Conservation (phyloP, 2,888 invertebrate species). For the Microctonus hyperodae region DNA sequence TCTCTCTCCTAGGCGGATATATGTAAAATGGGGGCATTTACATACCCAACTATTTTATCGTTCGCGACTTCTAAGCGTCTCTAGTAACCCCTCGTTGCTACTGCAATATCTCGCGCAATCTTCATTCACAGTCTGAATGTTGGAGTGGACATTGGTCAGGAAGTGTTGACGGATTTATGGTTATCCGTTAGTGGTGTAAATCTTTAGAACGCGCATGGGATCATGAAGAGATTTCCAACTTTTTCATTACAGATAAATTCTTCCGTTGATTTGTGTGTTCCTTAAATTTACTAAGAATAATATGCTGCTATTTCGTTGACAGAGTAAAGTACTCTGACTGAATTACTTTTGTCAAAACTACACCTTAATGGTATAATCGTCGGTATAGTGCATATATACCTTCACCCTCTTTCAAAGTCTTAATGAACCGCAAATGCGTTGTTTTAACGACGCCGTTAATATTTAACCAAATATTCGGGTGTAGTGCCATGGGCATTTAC, state of each 20-base stretch:
- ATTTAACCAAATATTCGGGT: conserved; percentile 61
- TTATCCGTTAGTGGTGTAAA: conserved; percentile 34
- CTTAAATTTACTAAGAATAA: not conserved
- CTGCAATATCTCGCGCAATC: conserved; percentile 39
- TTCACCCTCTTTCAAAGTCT: conserved; percentile 48
- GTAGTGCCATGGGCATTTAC: conserved; percentile 32
- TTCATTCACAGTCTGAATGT: conserved; percentile 33
- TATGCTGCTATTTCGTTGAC: conserved; percentile 27
- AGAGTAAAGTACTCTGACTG: conserved; percentile 44
- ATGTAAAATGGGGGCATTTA: conserved; percentile 46
- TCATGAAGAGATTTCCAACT: not conserved
- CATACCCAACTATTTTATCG: conserved; percentile 52
- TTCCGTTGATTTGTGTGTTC: not conserved
- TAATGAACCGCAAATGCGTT: conserved; percentile 64
- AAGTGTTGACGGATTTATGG: conserved; percentile 54
- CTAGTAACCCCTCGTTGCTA: conserved; percentile 11
- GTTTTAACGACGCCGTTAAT: conserved; percentile 63
- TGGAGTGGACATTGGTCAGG: conserved; percentile 44
- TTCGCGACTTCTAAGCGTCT: conserved; percentile 38
- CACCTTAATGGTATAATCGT: conserved; percentile 45
- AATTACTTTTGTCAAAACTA: conserved; percentile 46
- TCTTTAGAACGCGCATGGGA: not conserved
- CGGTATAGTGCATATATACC: conserved; percentile 40
- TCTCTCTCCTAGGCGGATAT: conserved; percentile 35
- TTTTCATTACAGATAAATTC: conserved; percentile 3